phyloP scores from a whole-genome alignment of 2,113 vertebrate genomes.

The Octodon degus region DNA sequence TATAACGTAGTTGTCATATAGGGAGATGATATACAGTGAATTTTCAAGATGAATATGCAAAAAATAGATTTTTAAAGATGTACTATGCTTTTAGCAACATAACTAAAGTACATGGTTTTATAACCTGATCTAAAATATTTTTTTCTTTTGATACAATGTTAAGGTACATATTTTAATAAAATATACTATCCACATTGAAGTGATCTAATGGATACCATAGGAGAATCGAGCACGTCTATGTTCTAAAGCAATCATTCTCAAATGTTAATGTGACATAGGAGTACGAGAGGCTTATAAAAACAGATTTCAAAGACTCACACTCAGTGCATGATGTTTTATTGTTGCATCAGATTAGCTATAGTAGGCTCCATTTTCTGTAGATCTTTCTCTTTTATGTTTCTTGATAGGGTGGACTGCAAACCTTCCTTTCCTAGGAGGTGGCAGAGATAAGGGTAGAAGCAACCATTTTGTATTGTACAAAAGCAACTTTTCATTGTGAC shows the following conservation, averaged over 20 bases:
- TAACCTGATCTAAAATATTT: not conserved
- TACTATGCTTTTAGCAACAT: not conserved
- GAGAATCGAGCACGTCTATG: not conserved
- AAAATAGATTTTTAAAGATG: not conserved
- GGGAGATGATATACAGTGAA: not conserved
- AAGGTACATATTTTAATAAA: not conserved
- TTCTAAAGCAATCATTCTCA: not conserved
- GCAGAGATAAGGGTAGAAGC: not conserved
- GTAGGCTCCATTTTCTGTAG: not conserved
- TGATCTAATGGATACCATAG: not conserved
- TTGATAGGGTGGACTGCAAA: not conserved
- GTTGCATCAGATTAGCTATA: rapidly evolving
- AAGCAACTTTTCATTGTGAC: not conserved
- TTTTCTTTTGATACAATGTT: not conserved
- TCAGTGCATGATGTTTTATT: not conserved
- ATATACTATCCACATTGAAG: not conserved
- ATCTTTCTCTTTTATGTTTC: not conserved
- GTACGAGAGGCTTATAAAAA: not conserved
- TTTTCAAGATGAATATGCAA: not conserved
- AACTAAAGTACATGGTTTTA: not conserved
- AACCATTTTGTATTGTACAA: not conserved
- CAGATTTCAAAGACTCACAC: too few species aligned
- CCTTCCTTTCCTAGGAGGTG: not conserved
- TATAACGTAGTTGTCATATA: not conserved
- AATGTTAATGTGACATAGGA: not conserved